These are phyloP conservation scores for Eubucco bourcierii DNA, from an alignment of 2,113 vertebrate species.

Conservation along the genomic window DNA sequence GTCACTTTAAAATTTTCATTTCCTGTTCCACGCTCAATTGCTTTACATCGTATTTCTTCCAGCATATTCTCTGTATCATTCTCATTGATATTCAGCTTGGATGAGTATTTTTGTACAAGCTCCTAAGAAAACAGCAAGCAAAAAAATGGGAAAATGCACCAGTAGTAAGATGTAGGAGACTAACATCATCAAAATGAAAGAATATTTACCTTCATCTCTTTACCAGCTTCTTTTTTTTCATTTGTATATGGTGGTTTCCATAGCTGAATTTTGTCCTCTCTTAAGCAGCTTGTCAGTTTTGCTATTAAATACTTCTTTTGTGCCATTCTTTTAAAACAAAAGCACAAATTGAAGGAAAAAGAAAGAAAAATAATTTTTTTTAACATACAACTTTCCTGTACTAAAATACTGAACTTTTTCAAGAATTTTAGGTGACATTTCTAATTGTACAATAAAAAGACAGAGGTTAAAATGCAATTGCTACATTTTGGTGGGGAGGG, in stretches of 20 bases:
- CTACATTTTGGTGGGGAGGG: background rate
- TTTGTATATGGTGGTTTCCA: slow-evolving; percentile 90
- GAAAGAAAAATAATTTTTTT: background rate
- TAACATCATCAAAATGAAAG: background rate
- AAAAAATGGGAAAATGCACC: background rate
- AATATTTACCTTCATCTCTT: slow-evolving; percentile 80
- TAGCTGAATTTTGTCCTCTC: slow-evolving; percentile 88
- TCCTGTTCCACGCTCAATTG: slow-evolving; percentile 82
- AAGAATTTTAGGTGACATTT: background rate
- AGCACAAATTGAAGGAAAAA: background rate
- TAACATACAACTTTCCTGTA: background rate
- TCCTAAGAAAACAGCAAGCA: slow-evolving; percentile 74
- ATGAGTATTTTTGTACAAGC: slow-evolving; percentile 83
- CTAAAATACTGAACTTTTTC: background rate
- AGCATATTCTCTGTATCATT: slow-evolving; percentile 78
- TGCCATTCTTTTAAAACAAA: slow-evolving; percentile 77
- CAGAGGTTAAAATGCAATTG: background rate
- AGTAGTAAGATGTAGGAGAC: background rate
- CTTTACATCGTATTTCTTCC: slow-evolving; percentile 85
- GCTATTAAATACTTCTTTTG: slow-evolving; percentile 85
- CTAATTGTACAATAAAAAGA: background rate
- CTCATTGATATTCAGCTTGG: slow-evolving; percentile 73
- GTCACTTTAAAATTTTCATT: slow-evolving; percentile 86
- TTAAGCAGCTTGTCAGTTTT: slow-evolving; percentile 85
- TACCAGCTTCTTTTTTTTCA: slow-evolving; percentile 76